These are phyloP conservation scores for Synanthedon formicaeformis DNA, from an alignment of 2,888 invertebrate species.

Conservation along the genomic window DNA sequence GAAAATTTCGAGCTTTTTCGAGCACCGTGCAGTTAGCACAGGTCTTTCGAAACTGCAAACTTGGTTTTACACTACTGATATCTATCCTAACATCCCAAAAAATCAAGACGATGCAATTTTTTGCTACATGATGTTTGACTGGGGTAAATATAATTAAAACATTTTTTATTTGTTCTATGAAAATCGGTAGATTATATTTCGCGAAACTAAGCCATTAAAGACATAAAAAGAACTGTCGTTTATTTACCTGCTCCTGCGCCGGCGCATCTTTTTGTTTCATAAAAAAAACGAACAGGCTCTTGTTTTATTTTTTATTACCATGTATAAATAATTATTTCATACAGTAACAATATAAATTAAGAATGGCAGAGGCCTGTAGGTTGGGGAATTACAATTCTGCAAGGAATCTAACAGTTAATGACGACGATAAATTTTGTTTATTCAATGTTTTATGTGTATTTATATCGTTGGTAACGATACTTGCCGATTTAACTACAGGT, in stretches of 20 bases:
- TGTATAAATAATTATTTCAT: neutral
- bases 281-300: constrained; percentile 2
- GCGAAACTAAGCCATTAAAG: too few species aligned
- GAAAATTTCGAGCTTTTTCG: too few species aligned
- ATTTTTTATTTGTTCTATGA: too few species aligned
- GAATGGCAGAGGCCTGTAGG: constrained; percentile 61
- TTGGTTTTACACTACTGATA: too few species aligned
- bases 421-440: constrained; percentile 61
- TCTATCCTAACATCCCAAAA: too few species aligned
- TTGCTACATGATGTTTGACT: too few species aligned
- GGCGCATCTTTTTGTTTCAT: neutral
- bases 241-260: neutral
- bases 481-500: constrained; percentile 73
- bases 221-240: neutral
- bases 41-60: too few species aligned
- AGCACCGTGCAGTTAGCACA: too few species aligned
- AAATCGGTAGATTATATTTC: too few species aligned
- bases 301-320: constrained; percentile 1
- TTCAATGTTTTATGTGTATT: constrained; percentile 66
- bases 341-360: neutral
- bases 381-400: constrained; percentile 38
- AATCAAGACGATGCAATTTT: too few species aligned
- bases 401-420: constrained; percentile 37
- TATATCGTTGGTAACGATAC: constrained; percentile 69
- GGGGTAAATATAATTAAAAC: too few species aligned